Conservation (phyloP, 1,140 invertebrate genomes). For the Trachymyrmex septentrionalis region DNA sequence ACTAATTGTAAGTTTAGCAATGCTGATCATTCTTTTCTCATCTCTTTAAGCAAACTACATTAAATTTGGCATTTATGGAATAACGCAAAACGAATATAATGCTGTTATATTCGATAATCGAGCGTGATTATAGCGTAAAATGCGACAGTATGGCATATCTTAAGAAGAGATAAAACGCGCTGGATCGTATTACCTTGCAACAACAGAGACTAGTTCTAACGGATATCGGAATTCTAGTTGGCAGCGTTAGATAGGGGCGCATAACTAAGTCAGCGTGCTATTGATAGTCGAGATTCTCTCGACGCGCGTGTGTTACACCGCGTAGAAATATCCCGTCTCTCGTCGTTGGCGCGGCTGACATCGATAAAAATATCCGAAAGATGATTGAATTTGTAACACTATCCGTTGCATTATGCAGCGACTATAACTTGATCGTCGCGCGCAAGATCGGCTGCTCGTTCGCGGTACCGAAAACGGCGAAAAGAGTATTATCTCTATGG, state of each 20-base stretch:
- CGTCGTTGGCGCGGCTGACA: conserved; percentile 42
- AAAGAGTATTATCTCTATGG: conserved; percentile 6
- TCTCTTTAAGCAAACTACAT: background rate
- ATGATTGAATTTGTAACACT: conserved; percentile 65
- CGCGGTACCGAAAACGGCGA: conserved; percentile 24
- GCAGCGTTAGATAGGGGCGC: conserved; percentile 50
- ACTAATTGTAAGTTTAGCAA: background rate
- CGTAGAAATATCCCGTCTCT: conserved; percentile 55
- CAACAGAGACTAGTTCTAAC: conserved; percentile 49
- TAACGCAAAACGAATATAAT: background rate
- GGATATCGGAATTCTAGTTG: conserved; percentile 63
- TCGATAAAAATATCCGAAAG: conserved; percentile 61
- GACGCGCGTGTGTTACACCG: conserved; percentile 48
- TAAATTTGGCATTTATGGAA: conserved; percentile 1
- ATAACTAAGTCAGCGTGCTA: conserved; percentile 61
- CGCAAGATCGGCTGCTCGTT: conserved; percentile 38
- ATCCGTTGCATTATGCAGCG: conserved; percentile 57
- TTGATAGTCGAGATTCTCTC: conserved; percentile 62
- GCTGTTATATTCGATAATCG: background rate
- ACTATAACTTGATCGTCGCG: conserved; percentile 40
- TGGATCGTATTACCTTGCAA: conserved; percentile 56
- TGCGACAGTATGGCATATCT: conserved; percentile 4
- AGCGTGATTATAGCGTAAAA: conserved; percentile 2
- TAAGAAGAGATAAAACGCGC: conserved; percentile 51
- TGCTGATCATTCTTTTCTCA: background rate